Conservation (phyloP, 1,140 invertebrate genomes). For the Penaeus japonicus region DNA sequence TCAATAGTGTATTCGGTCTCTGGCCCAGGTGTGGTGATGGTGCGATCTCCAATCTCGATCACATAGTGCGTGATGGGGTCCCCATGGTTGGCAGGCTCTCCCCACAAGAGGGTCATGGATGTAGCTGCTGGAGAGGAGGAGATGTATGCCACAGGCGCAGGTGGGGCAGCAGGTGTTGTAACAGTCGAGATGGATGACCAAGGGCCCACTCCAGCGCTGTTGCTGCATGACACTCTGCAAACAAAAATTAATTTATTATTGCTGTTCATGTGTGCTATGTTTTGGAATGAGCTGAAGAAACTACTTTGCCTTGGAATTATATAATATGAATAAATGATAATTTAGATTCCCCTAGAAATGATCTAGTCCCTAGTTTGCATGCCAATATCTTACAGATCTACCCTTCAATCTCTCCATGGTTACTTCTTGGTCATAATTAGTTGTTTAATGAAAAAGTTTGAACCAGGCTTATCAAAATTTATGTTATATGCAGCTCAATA, state of each 20-base stretch:
- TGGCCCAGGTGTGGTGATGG: conserved; percentile 69
- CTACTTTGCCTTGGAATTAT: no score
- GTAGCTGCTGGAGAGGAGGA: conserved; percentile 71
- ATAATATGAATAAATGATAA: no score
- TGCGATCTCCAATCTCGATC: conserved; percentile 75
- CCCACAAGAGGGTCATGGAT: conserved; percentile 76
- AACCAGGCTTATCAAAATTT: no score
- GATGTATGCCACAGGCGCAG: conserved; percentile 73
- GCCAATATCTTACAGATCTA: no score
- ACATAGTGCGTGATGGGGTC: conserved; percentile 78
- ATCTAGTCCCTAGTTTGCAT: no score
- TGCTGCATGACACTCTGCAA: conserved; percentile 71
- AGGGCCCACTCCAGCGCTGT: conserved; percentile 77
- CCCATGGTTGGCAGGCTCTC: conserved; percentile 75
- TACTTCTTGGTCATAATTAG: no score
- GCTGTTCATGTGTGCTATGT: no score
- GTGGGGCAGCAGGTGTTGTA: conserved; percentile 76
- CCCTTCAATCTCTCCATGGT: no score
- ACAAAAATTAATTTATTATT: neutral
- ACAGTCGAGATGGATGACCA: conserved; percentile 74
- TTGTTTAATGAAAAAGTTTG: no score
- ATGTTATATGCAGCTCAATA: no score
- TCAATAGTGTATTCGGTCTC: conserved; percentile 63
- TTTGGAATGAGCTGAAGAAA: no score
- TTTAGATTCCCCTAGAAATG: no score